These are phyloP conservation scores for Columba guinea DNA, from an alignment of 2,797 vertebrate genomes.

Conservation along the genomic window DNA sequence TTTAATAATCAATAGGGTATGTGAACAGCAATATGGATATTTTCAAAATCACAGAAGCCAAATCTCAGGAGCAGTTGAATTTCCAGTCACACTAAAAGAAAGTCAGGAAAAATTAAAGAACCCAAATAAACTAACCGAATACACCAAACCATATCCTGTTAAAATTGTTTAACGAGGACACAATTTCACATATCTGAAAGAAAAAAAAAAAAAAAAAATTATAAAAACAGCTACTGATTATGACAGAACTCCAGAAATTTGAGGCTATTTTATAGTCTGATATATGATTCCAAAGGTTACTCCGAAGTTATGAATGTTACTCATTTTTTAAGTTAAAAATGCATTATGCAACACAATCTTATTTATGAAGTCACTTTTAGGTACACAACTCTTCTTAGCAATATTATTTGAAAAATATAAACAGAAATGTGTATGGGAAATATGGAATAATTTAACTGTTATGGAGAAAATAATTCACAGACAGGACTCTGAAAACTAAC, in stretches of 20 bases:
- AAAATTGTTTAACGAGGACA: neutral
- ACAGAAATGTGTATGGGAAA: neutral
- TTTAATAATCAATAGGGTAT: neutral
- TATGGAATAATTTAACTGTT: neutral
- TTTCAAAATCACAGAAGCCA: neutral
- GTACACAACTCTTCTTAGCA: neutral
- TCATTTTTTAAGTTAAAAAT: neutral
- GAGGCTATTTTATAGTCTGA: neutral
- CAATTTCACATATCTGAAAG: neutral
- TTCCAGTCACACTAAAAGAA: neutral
- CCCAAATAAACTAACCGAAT: neutral
- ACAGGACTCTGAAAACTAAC: neutral
- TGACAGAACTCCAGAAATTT: neutral
- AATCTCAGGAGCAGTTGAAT: neutral
- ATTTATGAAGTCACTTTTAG: neutral
- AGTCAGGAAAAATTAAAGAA: neutral
- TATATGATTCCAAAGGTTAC: neutral
- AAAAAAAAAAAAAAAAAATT: neutral
- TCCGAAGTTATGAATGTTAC: neutral
- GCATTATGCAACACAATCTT: neutral
- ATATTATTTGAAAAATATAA: neutral
- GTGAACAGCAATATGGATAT: neutral
- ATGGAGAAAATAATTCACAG: neutral
- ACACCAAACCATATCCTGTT: neutral
- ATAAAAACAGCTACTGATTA: neutral